These are phyloP conservation scores for Eremophila alpestris DNA, from an alignment of 2,797 vertebrate species.

Conservation along the genomic window DNA sequence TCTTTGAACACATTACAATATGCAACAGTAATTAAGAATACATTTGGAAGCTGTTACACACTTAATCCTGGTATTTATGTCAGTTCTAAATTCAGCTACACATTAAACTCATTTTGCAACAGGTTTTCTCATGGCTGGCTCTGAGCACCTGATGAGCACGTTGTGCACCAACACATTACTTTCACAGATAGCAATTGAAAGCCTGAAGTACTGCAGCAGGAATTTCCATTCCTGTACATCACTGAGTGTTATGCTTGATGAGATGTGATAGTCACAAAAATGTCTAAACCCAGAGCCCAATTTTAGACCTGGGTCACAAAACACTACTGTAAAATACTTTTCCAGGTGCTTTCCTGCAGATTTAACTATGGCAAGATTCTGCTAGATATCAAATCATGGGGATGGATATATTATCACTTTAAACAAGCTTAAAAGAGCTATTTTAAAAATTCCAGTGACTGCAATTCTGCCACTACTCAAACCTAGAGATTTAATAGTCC, in stretches of 20 bases:
- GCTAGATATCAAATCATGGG: not conserved
- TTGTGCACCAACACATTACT: not conserved
- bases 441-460: not conserved
- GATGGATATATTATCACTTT: not conserved
- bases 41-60: not conserved
- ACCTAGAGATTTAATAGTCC: not conserved
- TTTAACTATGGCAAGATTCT: not conserved
- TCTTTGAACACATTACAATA: not conserved
- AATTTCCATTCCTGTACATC: not conserved
- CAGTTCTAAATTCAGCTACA: not conserved
- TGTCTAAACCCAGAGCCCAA: not conserved
- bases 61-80: not conserved
- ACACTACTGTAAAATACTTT: not conserved
- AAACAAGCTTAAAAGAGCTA: not conserved
- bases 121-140: not conserved
- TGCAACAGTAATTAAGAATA: constrained; percentile 18
- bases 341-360: not conserved
- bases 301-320: not conserved
- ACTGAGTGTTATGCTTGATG: not conserved
- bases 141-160: not conserved
- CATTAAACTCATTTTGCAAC: not conserved
- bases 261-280: not conserved
- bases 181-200: not conserved
- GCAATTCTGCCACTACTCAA: not conserved
- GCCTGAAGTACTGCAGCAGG: not conserved